These are phyloP conservation scores for Platorchestia sp. DNA, from an alignment of 1,140 invertebrate genomes.

Conservation along the genomic window DNA sequence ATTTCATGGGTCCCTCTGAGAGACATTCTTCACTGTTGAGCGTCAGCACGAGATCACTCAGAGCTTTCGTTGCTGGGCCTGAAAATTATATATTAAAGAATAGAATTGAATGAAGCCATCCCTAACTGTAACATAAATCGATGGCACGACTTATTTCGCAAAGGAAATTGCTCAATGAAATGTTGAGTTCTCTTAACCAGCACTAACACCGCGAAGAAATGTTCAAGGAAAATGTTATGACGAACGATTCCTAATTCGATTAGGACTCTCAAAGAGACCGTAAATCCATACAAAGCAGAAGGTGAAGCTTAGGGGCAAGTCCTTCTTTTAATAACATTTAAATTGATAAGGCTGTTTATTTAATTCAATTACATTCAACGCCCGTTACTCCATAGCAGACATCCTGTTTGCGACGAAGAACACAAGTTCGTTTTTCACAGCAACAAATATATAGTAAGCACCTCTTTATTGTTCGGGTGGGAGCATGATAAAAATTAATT, in stretches of 20 bases:
- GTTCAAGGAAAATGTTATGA: no score
- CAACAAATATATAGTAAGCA: no score
- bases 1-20: slow-evolving; percentile 87
- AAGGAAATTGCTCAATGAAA: background rate
- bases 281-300: background rate
- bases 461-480: no score
- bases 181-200: background rate
- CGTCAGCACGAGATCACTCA: slow-evolving; percentile 87
- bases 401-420: background rate
- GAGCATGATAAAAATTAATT: no score
- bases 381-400: background rate
- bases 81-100: slow-evolving; percentile 56
- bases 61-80: slow-evolving; percentile 85
- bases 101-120: background rate
- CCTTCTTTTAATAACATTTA: background rate
- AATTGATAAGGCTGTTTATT: background rate
- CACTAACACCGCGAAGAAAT: background rate
- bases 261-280: background rate
- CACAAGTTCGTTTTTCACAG: no score
- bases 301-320: background rate
- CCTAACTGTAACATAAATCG: background rate
- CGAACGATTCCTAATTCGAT: no score
- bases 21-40: slow-evolving; percentile 88
- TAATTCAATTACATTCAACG: background rate
- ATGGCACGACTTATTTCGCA: background rate